Conservation (phyloP, 2,888 invertebrate genomes). For the Agrotis ipsilon region DNA sequence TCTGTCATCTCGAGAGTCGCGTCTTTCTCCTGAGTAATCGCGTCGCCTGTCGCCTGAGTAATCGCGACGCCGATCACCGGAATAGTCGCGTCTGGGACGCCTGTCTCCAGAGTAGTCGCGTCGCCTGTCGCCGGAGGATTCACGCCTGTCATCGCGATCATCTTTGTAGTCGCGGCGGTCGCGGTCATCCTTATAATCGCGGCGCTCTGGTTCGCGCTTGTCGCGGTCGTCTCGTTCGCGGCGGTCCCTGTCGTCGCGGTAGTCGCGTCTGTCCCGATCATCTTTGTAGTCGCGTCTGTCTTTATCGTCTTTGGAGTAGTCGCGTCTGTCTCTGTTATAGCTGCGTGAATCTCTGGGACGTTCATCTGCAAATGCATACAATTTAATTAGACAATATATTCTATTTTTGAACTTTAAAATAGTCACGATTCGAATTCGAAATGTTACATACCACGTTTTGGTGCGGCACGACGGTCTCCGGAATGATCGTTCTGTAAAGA, state of each 20-base stretch:
- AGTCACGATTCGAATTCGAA: neutral
- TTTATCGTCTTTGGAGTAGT: constrained; percentile 80
- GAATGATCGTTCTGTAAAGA: constrained; percentile 85
- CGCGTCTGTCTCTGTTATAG: constrained; percentile 83
- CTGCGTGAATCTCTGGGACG: constrained; percentile 84
- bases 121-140: constrained; percentile 51
- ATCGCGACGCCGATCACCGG: constrained; percentile 54
- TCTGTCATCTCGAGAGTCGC: constrained; percentile 42
- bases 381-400: constrained; percentile 9
- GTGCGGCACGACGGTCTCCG: constrained; percentile 83
- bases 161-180: constrained; percentile 66
- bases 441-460: constrained; percentile 82
- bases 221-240: constrained; percentile 63
- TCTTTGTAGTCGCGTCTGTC: constrained; percentile 68
- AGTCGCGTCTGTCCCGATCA: constrained; percentile 63
- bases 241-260: constrained; percentile 69
- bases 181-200: constrained; percentile 62
- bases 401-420: too few relatives aligned
- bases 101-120: constrained; percentile 60
- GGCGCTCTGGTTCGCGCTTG: constrained; percentile 54
- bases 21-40: constrained; percentile 52
- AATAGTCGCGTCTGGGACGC: constrained; percentile 62
- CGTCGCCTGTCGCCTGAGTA: constrained; percentile 55
- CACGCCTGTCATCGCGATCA: constrained; percentile 61
- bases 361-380: constrained; percentile 72